Percentiles rank a stretch among this genome's conserved stretches.
These are phyloP conservation scores for Rafetus swinhoei DNA, from an alignment of 2,113 vertebrate species.

Conservation along the genomic window DNA sequence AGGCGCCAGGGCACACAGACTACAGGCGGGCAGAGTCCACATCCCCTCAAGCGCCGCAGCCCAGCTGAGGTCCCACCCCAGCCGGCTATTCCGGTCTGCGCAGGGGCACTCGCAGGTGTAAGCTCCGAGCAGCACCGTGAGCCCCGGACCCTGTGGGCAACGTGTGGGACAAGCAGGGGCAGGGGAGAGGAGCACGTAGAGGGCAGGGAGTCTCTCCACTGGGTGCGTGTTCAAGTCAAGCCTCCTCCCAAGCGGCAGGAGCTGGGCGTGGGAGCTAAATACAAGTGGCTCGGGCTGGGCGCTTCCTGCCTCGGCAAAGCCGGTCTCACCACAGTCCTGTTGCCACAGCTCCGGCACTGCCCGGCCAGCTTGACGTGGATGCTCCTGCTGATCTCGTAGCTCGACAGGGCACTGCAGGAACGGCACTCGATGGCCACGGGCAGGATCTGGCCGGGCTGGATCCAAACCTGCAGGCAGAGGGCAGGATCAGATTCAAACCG, in stretches of 20 bases:
- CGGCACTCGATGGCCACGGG: slow-evolving; percentile 75
- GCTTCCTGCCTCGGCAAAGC: not conserved
- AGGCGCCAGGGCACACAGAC: not conserved
- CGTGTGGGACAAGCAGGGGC: not conserved
- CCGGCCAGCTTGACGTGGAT: slow-evolving; percentile 67
- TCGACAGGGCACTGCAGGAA: slow-evolving; percentile 69
- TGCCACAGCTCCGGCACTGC: slow-evolving; percentile 70
- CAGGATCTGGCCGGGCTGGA: slow-evolving; percentile 61
- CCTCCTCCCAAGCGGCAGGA: not conserved
- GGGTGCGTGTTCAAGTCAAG: not conserved
- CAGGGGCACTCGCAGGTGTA: not conserved
- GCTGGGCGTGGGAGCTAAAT: not conserved
- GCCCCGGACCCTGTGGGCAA: too few relatives aligned
- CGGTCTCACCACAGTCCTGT: slow-evolving; percentile 1
- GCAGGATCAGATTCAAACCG: not conserved
- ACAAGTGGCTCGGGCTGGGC: too few relatives aligned
- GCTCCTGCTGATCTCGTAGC: slow-evolving; percentile 42
- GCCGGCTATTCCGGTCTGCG: not conserved
- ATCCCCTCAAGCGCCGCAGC: not conserved
- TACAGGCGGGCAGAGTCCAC: not conserved
- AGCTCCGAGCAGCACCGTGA: not conserved
- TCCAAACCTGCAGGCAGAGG: slow-evolving; percentile 65
- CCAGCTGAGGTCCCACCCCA: not conserved
- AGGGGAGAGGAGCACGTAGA: not conserved
- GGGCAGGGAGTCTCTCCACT: not conserved